Evolutionary conservation across 2,797 vertebrate genomes (phyloP).

Genomic region (Arremon brunneinucha): DNA sequence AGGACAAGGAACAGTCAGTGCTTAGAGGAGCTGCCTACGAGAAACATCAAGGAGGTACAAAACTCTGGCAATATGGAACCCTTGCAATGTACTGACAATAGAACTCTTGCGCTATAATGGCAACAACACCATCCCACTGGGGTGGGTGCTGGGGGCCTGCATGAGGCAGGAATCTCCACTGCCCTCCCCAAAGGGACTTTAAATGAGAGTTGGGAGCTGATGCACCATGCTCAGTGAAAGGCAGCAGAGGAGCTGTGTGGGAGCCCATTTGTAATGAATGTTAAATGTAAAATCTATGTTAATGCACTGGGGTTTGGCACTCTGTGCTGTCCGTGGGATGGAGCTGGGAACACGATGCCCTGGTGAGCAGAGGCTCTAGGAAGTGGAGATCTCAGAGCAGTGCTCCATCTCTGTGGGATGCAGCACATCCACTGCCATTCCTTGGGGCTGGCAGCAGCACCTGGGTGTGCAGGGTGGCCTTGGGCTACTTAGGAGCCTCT

Average conservation of each 20-base stretch:
- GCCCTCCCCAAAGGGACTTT: neutral
- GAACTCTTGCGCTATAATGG: no score
- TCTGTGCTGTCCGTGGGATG: neutral
- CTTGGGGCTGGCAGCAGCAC: neutral
- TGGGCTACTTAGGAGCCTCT: neutral
- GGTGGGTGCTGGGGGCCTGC: neutral
- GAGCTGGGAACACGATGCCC: neutral
- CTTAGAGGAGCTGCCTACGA: no score
- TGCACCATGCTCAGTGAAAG: neutral
- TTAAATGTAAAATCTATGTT: neutral
- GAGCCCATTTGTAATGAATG: neutral
- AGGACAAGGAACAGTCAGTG: no score
- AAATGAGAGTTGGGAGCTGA: neutral
- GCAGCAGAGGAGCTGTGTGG: rapidly evolving
- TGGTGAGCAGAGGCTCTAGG: neutral
- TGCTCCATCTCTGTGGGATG: neutral
- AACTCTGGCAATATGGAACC: no score
- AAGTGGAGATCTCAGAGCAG: neutral
- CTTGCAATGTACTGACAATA: no score
- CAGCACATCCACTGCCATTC: neutral
- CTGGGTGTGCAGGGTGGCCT: neutral
- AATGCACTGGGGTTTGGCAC: neutral
- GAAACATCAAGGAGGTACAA: no score
- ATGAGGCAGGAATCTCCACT: neutral
- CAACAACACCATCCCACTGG: no score